These are phyloP conservation scores for Delia radicum DNA, from an alignment of 1,140 invertebrate species.

Conservation along the genomic window DNA sequence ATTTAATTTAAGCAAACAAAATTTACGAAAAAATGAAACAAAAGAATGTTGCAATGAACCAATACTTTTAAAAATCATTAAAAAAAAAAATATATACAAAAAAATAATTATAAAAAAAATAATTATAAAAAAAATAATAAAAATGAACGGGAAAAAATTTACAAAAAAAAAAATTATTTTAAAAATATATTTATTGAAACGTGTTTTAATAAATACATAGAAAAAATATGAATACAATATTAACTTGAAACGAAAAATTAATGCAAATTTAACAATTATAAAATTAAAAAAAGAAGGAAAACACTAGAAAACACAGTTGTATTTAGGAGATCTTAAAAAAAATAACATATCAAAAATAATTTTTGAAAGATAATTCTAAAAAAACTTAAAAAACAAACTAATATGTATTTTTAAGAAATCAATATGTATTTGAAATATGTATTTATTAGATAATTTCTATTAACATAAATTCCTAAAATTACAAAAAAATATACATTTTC, in stretches of 20 bases:
- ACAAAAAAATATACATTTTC: background rate
- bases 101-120: background rate
- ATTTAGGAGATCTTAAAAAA: background rate
- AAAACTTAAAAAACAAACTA: background rate
- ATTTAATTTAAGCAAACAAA: constrained; percentile 12
- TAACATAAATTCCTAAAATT: background rate
- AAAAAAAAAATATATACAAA: background rate
- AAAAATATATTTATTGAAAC: constrained; percentile 3
- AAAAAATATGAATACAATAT: background rate
- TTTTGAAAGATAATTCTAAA: background rate
- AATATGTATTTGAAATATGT: background rate
- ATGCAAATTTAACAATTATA: background rate
- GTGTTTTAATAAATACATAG: constrained; percentile 5
- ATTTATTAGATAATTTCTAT: background rate
- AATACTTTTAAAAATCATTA: constrained; percentile 21
- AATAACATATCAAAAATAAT: background rate
- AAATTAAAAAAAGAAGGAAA: background rate
- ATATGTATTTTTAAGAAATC: background rate
- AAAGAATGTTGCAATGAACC: constrained; percentile 24
- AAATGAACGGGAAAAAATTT: background rate
- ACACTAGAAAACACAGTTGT: background rate
- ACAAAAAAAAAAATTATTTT: background rate
- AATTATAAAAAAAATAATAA: background rate
- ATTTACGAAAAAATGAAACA: background rate
- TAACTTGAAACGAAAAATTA: background rate